These are phyloP conservation scores for Eupithecia subfuscata DNA, from an alignment of 2,888 invertebrate species.

Conservation along the genomic window DNA sequence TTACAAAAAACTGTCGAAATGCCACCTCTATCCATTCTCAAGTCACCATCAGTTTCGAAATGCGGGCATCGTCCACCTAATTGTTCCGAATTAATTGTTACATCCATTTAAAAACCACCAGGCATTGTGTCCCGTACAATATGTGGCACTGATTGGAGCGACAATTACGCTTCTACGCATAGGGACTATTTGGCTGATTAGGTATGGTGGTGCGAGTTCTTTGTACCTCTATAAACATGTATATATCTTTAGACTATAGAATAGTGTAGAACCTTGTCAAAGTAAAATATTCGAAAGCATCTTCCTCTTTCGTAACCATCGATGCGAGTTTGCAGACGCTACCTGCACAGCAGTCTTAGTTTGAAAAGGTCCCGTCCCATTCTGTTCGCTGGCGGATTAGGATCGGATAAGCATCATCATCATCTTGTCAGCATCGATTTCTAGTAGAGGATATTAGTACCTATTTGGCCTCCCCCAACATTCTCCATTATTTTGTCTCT, in stretches of 20 bases:
- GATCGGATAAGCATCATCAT: no score
- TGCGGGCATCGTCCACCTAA: constrained; percentile 81
- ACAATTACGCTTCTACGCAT: constrained; percentile 68
- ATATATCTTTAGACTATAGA: background rate
- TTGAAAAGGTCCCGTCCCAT: no score
- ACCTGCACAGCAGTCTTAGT: no score
- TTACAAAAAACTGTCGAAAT: background rate
- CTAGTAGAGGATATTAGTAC: no score
- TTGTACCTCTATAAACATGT: background rate
- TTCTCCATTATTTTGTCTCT: no score
- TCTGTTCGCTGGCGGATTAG: no score
- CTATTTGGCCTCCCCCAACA: no score
- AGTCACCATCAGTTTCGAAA: constrained; percentile 66
- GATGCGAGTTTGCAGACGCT: no score
- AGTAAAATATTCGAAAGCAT: background rate
- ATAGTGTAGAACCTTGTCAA: background rate
- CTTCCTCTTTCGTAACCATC: background rate
- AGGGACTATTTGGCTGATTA: constrained; percentile 49
- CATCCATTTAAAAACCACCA: constrained; percentile 83
- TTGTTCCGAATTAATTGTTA: constrained; percentile 84
- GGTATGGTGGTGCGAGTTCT: constrained; percentile 26
- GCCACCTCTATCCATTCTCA: constrained; percentile 47
- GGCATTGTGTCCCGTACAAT: constrained; percentile 75
- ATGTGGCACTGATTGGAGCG: constrained; percentile 76
- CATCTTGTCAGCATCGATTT: no score